Base-by-base conservation (phyloP, 2,797 vertebrate genomes). In the Columba guinea region DNA sequence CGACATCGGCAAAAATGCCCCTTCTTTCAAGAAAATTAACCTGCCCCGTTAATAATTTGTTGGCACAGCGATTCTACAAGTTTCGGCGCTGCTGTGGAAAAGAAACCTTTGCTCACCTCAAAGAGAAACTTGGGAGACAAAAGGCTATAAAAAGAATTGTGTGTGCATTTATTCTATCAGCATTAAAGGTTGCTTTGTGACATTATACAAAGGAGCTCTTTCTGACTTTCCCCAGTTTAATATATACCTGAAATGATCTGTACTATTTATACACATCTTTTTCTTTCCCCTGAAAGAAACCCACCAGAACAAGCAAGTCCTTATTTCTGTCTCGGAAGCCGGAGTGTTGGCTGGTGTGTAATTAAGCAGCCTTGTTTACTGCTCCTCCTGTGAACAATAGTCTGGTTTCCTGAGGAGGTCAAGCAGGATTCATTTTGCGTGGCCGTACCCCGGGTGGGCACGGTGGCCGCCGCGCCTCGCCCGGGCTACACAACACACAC, bases 351-450 rank as follows among this genome's bases (percentile, higher is more conserved):
- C 94, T 91, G 80, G 95, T 56, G 86, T 95, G 95, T 97, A 97
- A 97, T 98, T 97, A 98, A 97, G 95, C 88, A 87, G 93, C 96
- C 92, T 94, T 81, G 26, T 97, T 97, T 97, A 97, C 94, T 97
- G 94, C 95, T 95, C 94, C 87, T 74, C 65, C 90, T 96, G 95
- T 96, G 96, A 97, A 98, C 97, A 98, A 98, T 97, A 91, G 95
- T 96, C 94, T 95, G 94, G 48, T 95, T 98, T 97, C 94, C 97
- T 78, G 87, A 94, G 94, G 96, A 97, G 97, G 97, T 98, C 97
- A 97, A 95, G 96, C 95, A 95, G 97, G 95, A 97, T 97, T 97
- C 97, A 95, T 98, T 96, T 97, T 71, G 90, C 94, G 87, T 97
- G 92, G 59, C 28, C 62, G 53, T 69, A 88, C 86, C 94, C 21